Percentiles rank a stretch among this genome's conserved stretches.
These are phyloP conservation scores for Rhinatrema bivittatum DNA, from an alignment of 2,797 vertebrate genomes.

Conservation along the genomic window DNA sequence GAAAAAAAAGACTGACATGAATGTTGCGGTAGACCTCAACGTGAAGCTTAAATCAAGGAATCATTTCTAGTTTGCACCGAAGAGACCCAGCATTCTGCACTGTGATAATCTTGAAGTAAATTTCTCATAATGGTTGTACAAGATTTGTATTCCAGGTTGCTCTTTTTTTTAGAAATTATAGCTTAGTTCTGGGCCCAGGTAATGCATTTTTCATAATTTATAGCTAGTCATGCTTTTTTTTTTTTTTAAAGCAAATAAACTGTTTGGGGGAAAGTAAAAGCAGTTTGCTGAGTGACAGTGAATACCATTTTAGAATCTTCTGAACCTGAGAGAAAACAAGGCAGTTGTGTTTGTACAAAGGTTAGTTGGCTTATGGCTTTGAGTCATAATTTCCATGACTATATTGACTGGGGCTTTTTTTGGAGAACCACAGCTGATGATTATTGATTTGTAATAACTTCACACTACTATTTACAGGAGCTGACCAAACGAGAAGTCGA, in stretches of 20 bases:
- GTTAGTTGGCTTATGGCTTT: conserved; percentile 7
- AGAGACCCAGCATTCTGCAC: no score
- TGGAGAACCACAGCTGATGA: no score
- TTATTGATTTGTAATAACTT: conserved; percentile 19
- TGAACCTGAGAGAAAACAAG: not conserved
- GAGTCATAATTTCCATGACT: conserved; percentile 8
- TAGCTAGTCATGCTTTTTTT: not conserved
- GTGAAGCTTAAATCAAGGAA: no score
- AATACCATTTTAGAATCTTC: not conserved
- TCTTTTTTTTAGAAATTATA: no score
- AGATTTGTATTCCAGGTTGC: no score
- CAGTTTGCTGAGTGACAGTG: conserved; percentile 19
- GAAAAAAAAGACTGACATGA: no score
- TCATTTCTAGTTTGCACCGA: no score
- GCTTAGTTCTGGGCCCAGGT: no score
- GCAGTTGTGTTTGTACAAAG: conserved; percentile 6
- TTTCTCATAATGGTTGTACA: no score
- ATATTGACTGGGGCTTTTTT: conserved; percentile 3
- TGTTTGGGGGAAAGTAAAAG: conserved; percentile 6
- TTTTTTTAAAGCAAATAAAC: no score
- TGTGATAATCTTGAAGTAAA: no score
- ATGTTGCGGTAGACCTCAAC: no score
- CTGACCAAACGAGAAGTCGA: conserved; percentile 88
- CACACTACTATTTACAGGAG: conserved; percentile 59
- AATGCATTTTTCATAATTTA: conserved; percentile 1